Conservation (phyloP, 2,113 vertebrate genomes). For the Pseudorectes ferrugineus region DNA sequence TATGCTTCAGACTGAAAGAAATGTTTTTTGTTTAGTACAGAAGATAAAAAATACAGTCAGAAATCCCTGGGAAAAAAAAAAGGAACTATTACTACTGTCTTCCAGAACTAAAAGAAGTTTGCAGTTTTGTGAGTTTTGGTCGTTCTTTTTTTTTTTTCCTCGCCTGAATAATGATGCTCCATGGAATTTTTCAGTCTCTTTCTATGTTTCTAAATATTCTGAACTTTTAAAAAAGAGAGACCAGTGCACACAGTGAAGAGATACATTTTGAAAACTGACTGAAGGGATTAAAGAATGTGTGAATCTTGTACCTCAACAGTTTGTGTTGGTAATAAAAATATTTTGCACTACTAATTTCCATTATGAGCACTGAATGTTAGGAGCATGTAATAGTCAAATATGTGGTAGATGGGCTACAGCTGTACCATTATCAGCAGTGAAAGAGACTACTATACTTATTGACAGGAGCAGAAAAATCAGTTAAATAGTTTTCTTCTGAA, state of each 20-base stretch:
- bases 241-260: neutral
- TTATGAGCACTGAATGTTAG: neutral
- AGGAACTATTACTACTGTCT: neutral
- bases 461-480: neutral
- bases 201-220: neutral
- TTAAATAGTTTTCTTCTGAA: neutral
- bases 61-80: neutral
- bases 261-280: neutral
- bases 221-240: neutral
- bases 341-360: neutral
- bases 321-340: neutral
- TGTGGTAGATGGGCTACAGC: neutral
- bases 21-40: neutral
- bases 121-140: neutral
- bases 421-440: neutral
- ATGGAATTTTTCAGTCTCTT: neutral
- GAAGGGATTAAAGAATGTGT: neutral
- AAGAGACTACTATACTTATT: neutral
- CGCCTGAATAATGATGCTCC: neutral
- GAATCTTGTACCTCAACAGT: neutral
- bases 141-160: neutral
- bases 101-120: neutral
- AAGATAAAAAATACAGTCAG: neutral
- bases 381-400: neutral
- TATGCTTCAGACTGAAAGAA: neutral